A percentile compares a stretch with the other conserved stretches of the same genome.
Conservation (phyloP, 2,888 invertebrate genomes). For the Cabera pusaria region DNA sequence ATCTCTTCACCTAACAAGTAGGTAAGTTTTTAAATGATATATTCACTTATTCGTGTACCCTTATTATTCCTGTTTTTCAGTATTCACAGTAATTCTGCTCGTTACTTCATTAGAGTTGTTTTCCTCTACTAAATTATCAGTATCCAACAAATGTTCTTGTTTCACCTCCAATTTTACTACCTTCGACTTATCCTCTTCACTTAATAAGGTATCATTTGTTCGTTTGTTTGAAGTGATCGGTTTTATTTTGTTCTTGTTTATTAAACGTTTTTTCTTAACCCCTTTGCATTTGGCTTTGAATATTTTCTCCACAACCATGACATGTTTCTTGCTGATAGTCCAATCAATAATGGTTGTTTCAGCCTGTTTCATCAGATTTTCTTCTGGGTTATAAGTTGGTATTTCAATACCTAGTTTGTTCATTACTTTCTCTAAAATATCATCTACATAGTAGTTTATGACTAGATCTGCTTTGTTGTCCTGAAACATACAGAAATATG, state of each 20-base stretch:
- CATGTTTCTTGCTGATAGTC: constrained; percentile 86
- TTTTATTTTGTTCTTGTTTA: constrained; percentile 41
- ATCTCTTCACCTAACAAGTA: too few species aligned
- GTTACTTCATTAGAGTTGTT: too few species aligned
- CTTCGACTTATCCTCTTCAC: constrained; percentile 57
- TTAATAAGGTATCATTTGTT: too few species aligned
- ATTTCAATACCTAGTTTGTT: constrained; percentile 88
- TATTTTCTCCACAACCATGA: constrained; percentile 84
- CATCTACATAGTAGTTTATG: constrained; percentile 95
- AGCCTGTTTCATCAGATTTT: constrained; percentile 86
- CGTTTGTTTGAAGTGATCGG: too few species aligned
- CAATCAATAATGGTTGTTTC: constrained; percentile 84
- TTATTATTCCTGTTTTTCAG: too few species aligned
- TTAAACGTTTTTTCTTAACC: constrained; percentile 69
- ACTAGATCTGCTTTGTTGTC: constrained; percentile 95
- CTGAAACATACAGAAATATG: constrained; percentile 60
- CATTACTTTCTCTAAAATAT: constrained; percentile 89
- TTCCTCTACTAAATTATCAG: too few species aligned
- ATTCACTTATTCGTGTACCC: too few species aligned
- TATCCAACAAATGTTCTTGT: too few species aligned
- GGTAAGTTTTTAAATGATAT: too few species aligned
- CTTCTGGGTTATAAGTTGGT: constrained; percentile 85
- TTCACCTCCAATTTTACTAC: constrained; percentile 58
- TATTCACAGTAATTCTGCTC: too few species aligned
- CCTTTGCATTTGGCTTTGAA: constrained; percentile 78